Evolutionary conservation across 2,113 vertebrate genomes (phyloP).

Genomic region (Oncorhynchus nerka): DNA sequence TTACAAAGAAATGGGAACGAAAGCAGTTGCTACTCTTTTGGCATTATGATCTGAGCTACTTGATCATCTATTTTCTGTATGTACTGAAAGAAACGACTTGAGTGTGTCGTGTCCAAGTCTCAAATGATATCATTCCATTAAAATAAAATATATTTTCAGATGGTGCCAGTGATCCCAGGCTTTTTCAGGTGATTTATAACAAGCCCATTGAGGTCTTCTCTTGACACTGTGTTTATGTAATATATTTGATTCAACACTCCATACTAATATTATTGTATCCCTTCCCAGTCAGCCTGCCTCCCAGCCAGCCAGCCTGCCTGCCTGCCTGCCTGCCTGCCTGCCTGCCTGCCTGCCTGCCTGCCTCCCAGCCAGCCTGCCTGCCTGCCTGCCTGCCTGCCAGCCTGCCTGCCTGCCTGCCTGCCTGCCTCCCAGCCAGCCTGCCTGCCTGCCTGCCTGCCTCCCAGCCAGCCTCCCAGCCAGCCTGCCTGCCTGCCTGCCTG

Average conservation of each 20-base stretch:
- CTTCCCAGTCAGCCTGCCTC: not conserved
- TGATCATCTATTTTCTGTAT: not conserved
- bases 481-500: no score
- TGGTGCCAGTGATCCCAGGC: constrained; percentile 29
- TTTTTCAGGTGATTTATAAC: constrained; percentile 14
- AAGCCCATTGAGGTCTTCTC: constrained; percentile 7
- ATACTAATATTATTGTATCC: constrained; percentile 9
- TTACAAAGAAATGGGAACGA: not conserved
- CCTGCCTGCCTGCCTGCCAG: constrained; percentile 4
- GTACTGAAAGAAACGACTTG: not conserved
- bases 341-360: constrained; percentile 10
- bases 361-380: not conserved
- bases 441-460: no score
- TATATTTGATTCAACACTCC: constrained; percentile 35
- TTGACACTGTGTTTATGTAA: constrained; percentile 45
- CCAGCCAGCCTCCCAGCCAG: not conserved
- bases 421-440: not conserved
- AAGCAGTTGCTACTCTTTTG: not conserved
- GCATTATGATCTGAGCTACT: not conserved
- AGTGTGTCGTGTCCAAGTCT: not conserved
- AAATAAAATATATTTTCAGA: constrained; percentile 49
- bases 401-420: no score
- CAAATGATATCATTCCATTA: constrained; percentile 21
- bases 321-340: no score
- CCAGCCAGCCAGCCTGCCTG: no score